A percentile compares a stretch with the other conserved stretches of the same genome.
These are phyloP conservation scores for Dicrurus megarhynchus DNA, from an alignment of 2,113 vertebrate genomes.

Conservation along the genomic window DNA sequence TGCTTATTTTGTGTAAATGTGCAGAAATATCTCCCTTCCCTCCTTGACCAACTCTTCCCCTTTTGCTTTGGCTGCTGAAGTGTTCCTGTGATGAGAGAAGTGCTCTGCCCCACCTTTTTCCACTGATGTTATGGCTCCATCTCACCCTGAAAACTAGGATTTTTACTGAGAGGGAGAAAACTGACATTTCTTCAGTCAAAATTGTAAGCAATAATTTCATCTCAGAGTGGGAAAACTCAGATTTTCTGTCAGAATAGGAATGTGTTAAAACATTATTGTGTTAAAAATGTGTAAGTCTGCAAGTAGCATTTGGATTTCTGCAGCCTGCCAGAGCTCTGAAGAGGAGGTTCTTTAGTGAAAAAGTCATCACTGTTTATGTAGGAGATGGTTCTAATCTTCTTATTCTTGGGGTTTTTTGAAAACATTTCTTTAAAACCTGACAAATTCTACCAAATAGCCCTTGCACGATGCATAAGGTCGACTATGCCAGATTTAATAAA, in stretches of 20 bases:
- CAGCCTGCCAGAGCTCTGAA: not conserved
- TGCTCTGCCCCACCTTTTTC: not conserved
- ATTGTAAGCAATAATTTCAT: not conserved
- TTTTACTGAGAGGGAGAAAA: not conserved
- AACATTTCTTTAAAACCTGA: not conserved
- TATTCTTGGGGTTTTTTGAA: not conserved
- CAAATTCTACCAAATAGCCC: not conserved
- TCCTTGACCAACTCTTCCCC: not conserved
- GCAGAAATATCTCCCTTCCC: not conserved
- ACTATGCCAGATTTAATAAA: not conserved
- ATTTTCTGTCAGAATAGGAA: not conserved
- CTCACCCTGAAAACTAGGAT: not conserved
- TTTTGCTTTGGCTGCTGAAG: not conserved
- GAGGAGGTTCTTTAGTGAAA: not conserved
- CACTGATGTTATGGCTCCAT: not conserved
- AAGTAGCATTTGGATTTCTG: not conserved
- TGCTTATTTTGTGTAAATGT: not conserved
- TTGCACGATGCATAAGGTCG: not conserved
- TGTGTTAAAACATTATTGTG: too few relatives aligned
- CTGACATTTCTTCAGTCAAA: not conserved
- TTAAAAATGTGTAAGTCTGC: too few relatives aligned
- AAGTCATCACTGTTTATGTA: not conserved
- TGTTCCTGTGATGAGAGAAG: not conserved
- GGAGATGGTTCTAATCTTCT: not conserved
- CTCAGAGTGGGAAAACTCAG: not conserved